Evolutionary conservation across 2,888 invertebrate species (phyloP), one percentile per base, ranked within the genome.

Genomic region (Thyatira batis): DNA sequence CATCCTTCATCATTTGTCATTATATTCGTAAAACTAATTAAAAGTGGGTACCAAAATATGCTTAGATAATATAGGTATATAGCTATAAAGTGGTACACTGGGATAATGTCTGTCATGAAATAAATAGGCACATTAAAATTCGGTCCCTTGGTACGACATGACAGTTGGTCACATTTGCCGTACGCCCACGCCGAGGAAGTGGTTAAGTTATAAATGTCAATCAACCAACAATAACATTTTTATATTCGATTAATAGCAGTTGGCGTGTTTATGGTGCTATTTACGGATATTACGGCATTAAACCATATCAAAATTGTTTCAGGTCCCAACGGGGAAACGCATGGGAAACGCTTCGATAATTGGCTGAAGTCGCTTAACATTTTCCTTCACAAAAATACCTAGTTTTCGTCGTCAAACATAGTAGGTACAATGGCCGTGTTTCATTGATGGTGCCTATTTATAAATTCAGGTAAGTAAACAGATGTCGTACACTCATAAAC

Each of bases 131-230:
- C 8, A 11, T 17, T 17, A 39, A 8, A 17, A 17, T 39, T 39
- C 13, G 2, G 39, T 39, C 39, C 39, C 39, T 39, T 17, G 39
- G 13, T 5, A 13, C 13, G 13, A 33, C 13, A 13, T n/a, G n/a
- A n/a, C 13, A 33, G 33, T 1, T 17, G 17, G 17, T 13, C 39
- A 39, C 39, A 17, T 39, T 45, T 50, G 17, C 58, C 28, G 49
- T 8, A 44, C 53, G 44, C 50, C 50, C 53, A 6, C 20, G 50
- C 20, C 51, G 52, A 56, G 55, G 61, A 62, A 71, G 53, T 53
- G 57, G 65, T 70, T 64, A 65, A 52, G 64, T 61, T 55, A 63
- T 71, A 67, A 71, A 69, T 60, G 61, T 54, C 61, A 71, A 65
- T 71, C 65, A 69, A 59, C 58, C 60, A 50, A 53, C 57, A 54